Evolutionary conservation across 1,140 invertebrate species (phyloP).

Genomic region (Sweltsa coloradensis): DNA sequence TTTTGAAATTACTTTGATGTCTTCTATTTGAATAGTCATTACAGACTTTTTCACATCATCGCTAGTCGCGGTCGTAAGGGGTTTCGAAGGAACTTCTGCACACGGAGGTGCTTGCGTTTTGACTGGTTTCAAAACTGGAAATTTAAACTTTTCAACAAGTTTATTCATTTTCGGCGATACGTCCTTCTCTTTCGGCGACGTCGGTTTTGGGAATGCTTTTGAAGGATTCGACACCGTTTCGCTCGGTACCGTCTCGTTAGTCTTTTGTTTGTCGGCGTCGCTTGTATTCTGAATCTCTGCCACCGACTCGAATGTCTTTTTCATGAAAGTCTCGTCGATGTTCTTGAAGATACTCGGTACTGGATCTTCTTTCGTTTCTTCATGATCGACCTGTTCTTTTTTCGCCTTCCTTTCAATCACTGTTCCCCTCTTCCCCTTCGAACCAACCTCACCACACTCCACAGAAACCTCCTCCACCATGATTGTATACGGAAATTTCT

Average conservation of each 20-base stretch:
- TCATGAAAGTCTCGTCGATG: not conserved
- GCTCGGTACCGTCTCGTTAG: not conserved
- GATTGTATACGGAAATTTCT: slow-evolving; percentile 12
- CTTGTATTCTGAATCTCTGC: not conserved
- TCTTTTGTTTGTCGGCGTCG: not conserved
- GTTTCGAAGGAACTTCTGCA: too few relatives aligned
- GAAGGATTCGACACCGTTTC: not conserved
- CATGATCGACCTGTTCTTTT: too few relatives aligned
- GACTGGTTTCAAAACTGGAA: too few relatives aligned
- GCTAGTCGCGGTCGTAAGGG: too few relatives aligned
- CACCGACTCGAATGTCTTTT: too few relatives aligned
- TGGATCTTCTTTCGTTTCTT: not conserved
- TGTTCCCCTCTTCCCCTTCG: not conserved
- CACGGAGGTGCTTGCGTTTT: too few relatives aligned
- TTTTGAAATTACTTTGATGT: too few relatives aligned
- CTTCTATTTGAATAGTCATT: too few relatives aligned
- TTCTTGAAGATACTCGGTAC: not conserved
- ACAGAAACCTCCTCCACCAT: slow-evolving; percentile 10
- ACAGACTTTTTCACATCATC: too few relatives aligned
- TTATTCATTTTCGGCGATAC: not conserved
- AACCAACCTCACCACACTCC: not conserved
- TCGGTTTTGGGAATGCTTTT: not conserved
- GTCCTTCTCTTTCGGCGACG: not conserved
- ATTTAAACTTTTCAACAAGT: not conserved
- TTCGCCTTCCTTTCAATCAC: slow-evolving; percentile 7